A percentile compares a stretch with the other conserved stretches of the same genome.
These are phyloP conservation scores for Paramormyrops hopkinsi DNA, from an alignment of 2,797 vertebrate species.

Conservation along the genomic window DNA sequence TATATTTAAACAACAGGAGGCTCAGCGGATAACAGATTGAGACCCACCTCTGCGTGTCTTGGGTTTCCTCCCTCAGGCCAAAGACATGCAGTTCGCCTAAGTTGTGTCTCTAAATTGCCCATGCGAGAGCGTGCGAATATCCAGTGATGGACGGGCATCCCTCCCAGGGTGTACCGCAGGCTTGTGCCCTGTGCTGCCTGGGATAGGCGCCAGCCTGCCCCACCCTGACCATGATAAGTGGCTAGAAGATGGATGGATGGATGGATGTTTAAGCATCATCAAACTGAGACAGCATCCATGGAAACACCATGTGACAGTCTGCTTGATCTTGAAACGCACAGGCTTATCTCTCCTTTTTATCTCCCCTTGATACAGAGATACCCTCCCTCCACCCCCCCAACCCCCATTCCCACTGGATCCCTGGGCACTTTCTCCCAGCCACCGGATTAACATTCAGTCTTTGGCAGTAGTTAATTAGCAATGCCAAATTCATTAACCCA, in stretches of 20 bases:
- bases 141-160: neutral
- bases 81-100: neutral
- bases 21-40: neutral
- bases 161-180: neutral
- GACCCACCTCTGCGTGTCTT: neutral
- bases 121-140: neutral
- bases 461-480: slow-evolving; percentile 95
- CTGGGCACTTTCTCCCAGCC: slow-evolving; percentile 50
- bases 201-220: neutral
- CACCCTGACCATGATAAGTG: neutral
- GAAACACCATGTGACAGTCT: neutral
- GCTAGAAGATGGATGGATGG: neutral
- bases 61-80: neutral
- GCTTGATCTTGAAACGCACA: neutral
- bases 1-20: neutral
- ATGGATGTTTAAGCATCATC: neutral
- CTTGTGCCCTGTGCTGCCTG: neutral
- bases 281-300: neutral
- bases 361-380: neutral
- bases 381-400: neutral
- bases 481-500: slow-evolving; percentile 97
- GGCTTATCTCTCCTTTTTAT: neutral
- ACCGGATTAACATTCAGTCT: slow-evolving; percentile 92
- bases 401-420: slow-evolving; percentile 22
- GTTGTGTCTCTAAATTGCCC: neutral